phyloP scores from a whole-genome alignment of 2,113 vertebrate genomes.

The Passerina amoena region DNA sequence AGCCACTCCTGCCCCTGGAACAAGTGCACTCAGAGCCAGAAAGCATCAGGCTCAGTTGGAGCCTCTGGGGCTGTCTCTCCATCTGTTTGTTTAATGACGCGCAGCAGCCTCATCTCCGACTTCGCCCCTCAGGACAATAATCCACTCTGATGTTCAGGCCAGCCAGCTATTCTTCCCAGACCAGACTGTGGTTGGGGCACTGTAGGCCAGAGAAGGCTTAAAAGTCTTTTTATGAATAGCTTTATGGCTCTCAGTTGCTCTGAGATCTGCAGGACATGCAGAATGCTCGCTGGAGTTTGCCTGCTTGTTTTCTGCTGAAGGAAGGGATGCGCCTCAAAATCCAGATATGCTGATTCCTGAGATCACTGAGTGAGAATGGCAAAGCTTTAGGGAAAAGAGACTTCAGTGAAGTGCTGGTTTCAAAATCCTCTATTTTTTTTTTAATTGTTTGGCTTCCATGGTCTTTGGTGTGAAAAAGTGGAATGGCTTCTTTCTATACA shows the following conservation, averaged over 20 bases:
- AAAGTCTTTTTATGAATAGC: background rate
- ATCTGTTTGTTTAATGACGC: slow-evolving; percentile 57
- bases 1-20: slow-evolving; percentile 14
- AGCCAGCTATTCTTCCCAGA: background rate
- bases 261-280: background rate
- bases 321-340: background rate
- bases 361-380: background rate
- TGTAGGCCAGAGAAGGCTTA: background rate
- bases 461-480: background rate
- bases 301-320: background rate
- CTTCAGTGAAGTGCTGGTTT: background rate
- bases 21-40: background rate
- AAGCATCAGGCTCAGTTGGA: background rate
- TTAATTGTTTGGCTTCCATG: background rate
- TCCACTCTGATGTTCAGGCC: slow-evolving; percentile 29
- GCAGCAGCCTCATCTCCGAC: slow-evolving; percentile 20
- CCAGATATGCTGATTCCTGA: background rate
- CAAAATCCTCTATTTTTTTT: background rate
- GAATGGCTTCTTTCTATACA: background rate
- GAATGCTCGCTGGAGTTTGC: background rate
- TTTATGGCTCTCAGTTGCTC: background rate
- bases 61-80: slow-evolving; percentile 41
- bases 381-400: background rate
- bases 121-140: slow-evolving; percentile 32
- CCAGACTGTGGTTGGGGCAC: background rate